Evolutionary conservation across 2,113 vertebrate species (phyloP), one percentile per base, ranked within the genome.

Genomic region (Rhea americana): DNA sequence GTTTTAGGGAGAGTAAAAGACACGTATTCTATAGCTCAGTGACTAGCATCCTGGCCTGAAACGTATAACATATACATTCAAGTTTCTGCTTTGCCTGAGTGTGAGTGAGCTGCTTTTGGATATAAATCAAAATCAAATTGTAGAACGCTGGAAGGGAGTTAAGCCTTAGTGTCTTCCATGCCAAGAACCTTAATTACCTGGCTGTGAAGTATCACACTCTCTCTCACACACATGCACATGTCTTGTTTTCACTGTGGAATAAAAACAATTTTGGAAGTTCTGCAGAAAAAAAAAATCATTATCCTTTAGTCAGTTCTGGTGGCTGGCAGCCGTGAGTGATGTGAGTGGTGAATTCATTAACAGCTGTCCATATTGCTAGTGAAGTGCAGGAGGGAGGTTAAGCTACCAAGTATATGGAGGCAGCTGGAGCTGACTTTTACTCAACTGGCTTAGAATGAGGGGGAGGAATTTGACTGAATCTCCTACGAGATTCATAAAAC

Each of bases 131-230:
- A 90, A 91, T 84, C 80, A 91, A 74, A 90, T 93, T 86, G 71
- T 58, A 90, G 80, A 74, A 59, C 82, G 39, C 77, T 92, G 86
- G 61, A 93, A 93, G 56, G 61, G 73, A 91, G 73, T 77, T 93
- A 84, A 93, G 58, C 62, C 58, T 47, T 82, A 65, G 19, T 61
- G 58, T 84, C 43, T 93, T 22, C 53, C 1, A 0, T 91, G 88
- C 92, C 96, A 96, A 91, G 65, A 84, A 75, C 32, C 83, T 51
- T 90, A 93, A 93, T 95, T 95, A 94, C 81, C 95, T 93, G 84
- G 82, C 91, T 92, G 50, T 73, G 68, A 95, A 94, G 32, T 85
- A 70, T 55, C 62, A 30, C 55, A 58, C 24, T 25, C 8, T 59
- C 56, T 71, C 39, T 77, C 15, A 47, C 32, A 66, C 24, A 48